phyloP scores from a whole-genome alignment of 2,113 vertebrate genomes.

The Panthera leo region DNA sequence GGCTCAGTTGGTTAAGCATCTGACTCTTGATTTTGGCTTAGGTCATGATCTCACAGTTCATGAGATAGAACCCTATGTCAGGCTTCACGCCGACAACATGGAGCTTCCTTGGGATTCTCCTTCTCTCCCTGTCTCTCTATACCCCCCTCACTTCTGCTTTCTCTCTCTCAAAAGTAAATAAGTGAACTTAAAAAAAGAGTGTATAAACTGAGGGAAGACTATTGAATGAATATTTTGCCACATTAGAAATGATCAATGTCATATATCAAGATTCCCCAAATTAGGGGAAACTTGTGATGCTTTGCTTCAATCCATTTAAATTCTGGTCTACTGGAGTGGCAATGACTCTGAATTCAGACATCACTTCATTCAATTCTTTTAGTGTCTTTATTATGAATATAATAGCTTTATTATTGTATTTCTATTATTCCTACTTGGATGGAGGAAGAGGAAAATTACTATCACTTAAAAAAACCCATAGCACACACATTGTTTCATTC shows the following conservation, averaged over 20 bases:
- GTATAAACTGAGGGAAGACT: neutral
- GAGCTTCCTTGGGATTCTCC: too few relatives aligned
- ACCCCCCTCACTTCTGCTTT: too few relatives aligned
- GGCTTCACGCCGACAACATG: too few relatives aligned
- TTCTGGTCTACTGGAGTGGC: neutral
- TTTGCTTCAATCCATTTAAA: slow-evolving; percentile 43
- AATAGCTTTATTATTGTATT: slow-evolving; percentile 49
- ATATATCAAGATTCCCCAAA: neutral
- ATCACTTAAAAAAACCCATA: neutral
- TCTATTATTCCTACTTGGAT: slow-evolving; percentile 12
- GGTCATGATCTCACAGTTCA: too few relatives aligned
- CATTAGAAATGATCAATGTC: neutral
- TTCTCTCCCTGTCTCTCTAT: too few relatives aligned
- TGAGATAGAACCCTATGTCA: too few relatives aligned
- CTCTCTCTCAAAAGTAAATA: too few relatives aligned
- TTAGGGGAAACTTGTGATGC: neutral
- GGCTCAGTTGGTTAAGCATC: too few relatives aligned
- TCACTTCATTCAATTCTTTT: slow-evolving; percentile 10
- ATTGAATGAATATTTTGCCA: neutral
- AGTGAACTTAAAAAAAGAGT: too few relatives aligned
- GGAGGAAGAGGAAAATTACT: neutral
- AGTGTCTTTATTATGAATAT: slow-evolving; percentile 14
- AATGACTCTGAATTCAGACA: slow-evolving; percentile 29
- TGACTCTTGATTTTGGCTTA: too few relatives aligned
- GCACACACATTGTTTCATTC: neutral